Evolutionary conservation across 2,888 invertebrate species (phyloP).

Genomic region (Escarpia spicata): DNA sequence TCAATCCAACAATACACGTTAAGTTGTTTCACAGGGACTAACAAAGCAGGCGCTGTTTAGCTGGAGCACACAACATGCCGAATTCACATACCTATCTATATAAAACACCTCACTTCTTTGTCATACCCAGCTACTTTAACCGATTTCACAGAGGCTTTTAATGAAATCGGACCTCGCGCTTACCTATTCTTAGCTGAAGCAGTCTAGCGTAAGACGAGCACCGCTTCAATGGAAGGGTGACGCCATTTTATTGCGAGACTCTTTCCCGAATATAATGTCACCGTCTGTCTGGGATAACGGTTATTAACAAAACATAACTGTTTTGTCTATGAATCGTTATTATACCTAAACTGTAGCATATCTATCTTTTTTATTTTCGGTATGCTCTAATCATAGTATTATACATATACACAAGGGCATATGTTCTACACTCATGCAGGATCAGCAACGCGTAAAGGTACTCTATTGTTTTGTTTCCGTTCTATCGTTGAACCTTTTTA

Average conservation of each 20-base stretch:
- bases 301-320: not conserved
- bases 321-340: not conserved
- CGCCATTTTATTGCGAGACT: not conserved
- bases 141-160: not conserved
- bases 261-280: not conserved
- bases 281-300: not conserved
- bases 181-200: not conserved
- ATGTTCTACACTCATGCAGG: too few species aligned
- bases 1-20: not conserved
- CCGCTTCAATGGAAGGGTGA: not conserved
- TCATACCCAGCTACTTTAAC: not conserved
- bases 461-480: too few species aligned
- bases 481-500: too few species aligned
- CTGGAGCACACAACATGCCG: not conserved
- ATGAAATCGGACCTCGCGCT: not conserved
- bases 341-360: not conserved
- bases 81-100: not conserved
- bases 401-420: too few species aligned
- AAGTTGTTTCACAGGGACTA: not conserved
- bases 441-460: too few species aligned
- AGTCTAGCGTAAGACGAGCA: not conserved
- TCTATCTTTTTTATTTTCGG: not conserved
- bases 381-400: too few species aligned
- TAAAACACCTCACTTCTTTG: not conserved
- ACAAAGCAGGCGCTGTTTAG: not conserved